Base-by-base conservation (phyloP, 2,797 vertebrate species). In the Chlorospingus semifuscus region DNA sequence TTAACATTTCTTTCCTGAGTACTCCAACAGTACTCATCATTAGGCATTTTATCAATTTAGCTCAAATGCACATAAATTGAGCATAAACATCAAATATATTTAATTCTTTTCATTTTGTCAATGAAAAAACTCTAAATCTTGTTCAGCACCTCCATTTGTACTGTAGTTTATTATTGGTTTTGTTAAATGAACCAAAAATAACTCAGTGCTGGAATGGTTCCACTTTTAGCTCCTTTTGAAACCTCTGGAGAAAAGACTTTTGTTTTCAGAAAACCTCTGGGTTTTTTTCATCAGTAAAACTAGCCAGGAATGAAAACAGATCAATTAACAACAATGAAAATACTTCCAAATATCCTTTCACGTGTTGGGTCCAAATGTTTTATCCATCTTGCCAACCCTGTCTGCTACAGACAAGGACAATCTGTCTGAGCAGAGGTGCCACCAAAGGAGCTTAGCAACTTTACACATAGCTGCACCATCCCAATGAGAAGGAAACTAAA, bases 311-410 rank as follows among this genome's bases (percentile, higher is more conserved):
- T 41, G 26, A 86, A 92, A 88, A 66, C 11, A 63, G 8, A 22
- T 15, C 18, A 53, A 15, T 44, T 64, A 83, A 72, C 7, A 57
- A 42, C 6, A 55, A 65, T 17, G 27, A 44, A 86, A 83, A 80
- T 27, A 32, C 9, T 42, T 77, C 5, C 2, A 50, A 57, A 64
- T 27, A 5, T 12, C 13, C 4, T 63, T 53, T 84, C 8, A 29
- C 0, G 0, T 39, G 5, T n/a, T 50, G n/a, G 8, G 7, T 34
- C 7, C 24, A 46, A 77, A 64, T 0, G 4, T 46, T 50, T n/a
- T 15, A 29, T 20, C 10, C 17, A 20, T 24, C 9, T 66, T 32
- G 61, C 20, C 27, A 70, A 6, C 11, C 11, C 13, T 52, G 14
- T 20, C 66, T 74, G 23, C 27, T 41, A 12, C 15, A 57, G 12